phyloP scores from a whole-genome alignment of 2,888 invertebrate species.

The Tyria jacobaeae region DNA sequence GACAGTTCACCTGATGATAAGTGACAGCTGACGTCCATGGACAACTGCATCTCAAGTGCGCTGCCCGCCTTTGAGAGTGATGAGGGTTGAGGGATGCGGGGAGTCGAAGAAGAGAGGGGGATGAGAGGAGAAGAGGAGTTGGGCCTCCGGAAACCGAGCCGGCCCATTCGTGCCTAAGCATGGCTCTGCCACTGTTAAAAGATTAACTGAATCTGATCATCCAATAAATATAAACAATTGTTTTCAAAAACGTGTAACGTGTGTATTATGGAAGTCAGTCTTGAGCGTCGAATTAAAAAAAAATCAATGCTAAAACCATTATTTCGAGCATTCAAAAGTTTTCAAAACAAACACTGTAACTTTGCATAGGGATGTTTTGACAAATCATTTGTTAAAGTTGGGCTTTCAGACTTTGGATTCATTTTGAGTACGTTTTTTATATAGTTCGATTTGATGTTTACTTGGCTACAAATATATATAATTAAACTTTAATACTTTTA shows the following conservation, averaged over 20 bases:
- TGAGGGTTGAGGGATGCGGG: too few relatives aligned
- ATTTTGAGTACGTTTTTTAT: background rate
- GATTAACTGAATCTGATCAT: too few relatives aligned
- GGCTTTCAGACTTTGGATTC: background rate
- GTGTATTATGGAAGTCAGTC: background rate
- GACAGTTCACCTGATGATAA: too few relatives aligned
- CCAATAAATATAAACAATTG: conserved; percentile 1
- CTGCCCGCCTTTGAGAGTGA: too few relatives aligned
- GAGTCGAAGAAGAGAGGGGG: too few relatives aligned
- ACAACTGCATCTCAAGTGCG: too few relatives aligned
- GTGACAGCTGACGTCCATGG: too few relatives aligned
- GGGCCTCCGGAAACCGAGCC: too few relatives aligned
- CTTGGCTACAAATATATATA: background rate
- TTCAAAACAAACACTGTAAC: conserved; percentile 32
- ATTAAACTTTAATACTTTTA: background rate
- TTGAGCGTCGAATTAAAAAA: conserved; percentile 17
- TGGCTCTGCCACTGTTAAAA: too few relatives aligned
- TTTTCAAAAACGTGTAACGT: background rate
- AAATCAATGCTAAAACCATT: conserved; percentile 24
- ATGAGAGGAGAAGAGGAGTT: too few relatives aligned
- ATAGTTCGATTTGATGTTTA: background rate
- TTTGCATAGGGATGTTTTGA: conserved; percentile 20
- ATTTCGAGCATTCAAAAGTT: conserved; percentile 30
- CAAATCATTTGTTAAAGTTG: conserved; percentile 13
- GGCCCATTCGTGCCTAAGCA: too few relatives aligned